A percentile compares a stretch with the other conserved stretches of the same genome.
Evolutionary conservation across 1,140 invertebrate species (phyloP).

Genomic region (Ceratina australensis): DNA sequence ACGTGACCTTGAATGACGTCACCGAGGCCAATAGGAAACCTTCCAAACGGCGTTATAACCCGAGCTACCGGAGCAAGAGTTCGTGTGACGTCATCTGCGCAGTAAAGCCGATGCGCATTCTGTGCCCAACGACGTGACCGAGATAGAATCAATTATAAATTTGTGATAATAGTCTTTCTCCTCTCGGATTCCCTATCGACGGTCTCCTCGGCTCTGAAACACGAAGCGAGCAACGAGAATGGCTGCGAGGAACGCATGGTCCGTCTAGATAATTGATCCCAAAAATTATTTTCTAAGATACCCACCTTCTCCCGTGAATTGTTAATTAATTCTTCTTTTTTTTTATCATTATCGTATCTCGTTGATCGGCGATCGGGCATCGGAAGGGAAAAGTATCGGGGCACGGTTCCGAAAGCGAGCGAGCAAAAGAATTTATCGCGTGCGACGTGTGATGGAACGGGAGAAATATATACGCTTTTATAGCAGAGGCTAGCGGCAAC

Average conservation of each 20-base stretch:
- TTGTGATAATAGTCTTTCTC: slow-evolving; percentile 21
- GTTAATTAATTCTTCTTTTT: too few species aligned
- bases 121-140: slow-evolving; percentile 37
- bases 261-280: too few species aligned
- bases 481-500: slow-evolving; percentile 68
- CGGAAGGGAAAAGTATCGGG: slow-evolving; percentile 14
- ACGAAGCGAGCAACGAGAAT: background rate
- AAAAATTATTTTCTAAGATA: too few species aligned
- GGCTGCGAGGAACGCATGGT: background rate
- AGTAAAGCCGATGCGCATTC: slow-evolving; percentile 44
- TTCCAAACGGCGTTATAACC: slow-evolving; percentile 56
- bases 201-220: too few species aligned
- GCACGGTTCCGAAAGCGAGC: slow-evolving; percentile 31
- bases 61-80: slow-evolving; percentile 56
- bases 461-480: slow-evolving; percentile 55
- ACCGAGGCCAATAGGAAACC: slow-evolving; percentile 62
- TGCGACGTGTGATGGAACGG: slow-evolving; percentile 44
- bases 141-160: slow-evolving; percentile 53
- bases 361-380: too few species aligned
- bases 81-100: slow-evolving; percentile 61
- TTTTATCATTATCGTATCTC: background rate
- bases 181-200: background rate
- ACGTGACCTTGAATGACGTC: slow-evolving; percentile 61
- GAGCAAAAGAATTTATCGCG: slow-evolving; percentile 55
- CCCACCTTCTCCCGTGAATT: too few species aligned